These are phyloP conservation scores for Seriola rivoliana DNA, from an alignment of 2,113 vertebrate species.

Conservation along the genomic window DNA sequence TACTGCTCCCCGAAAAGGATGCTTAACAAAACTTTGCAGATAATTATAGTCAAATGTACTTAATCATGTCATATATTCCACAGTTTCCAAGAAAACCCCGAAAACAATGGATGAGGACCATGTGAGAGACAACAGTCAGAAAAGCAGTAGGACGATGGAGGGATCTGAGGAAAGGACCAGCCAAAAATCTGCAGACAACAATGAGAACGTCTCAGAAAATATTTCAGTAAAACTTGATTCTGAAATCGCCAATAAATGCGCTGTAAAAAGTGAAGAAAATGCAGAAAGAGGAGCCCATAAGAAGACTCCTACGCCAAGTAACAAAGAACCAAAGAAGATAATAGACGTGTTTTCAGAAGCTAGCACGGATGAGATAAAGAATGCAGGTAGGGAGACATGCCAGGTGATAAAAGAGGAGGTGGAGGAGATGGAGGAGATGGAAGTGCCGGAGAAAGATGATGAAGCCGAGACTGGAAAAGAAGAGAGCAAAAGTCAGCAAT, in stretches of 20 bases:
- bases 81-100: slow-evolving; percentile 33
- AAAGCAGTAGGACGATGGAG: neutral
- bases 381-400: neutral
- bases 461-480: neutral
- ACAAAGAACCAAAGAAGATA: neutral
- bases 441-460: neutral
- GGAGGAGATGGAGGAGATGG: neutral
- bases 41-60: neutral
- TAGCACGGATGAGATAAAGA: neutral
- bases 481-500: neutral
- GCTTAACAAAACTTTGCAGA: neutral
- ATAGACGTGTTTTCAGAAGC: neutral
- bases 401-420: neutral
- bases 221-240: neutral
- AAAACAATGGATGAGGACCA: neutral
- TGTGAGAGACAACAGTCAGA: neutral
- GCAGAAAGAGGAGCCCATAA: neutral
- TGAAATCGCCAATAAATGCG: neutral
- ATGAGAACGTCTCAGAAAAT: neutral
- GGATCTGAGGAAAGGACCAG: neutral
- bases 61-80: neutral
- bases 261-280: neutral
- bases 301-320: neutral
- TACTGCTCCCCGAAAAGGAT: neutral
- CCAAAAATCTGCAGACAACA: neutral